Percentiles rank a stretch among this genome's conserved stretches.
phyloP scores from a whole-genome alignment of 2,113 vertebrate species.

The Halichoerus grypus region DNA sequence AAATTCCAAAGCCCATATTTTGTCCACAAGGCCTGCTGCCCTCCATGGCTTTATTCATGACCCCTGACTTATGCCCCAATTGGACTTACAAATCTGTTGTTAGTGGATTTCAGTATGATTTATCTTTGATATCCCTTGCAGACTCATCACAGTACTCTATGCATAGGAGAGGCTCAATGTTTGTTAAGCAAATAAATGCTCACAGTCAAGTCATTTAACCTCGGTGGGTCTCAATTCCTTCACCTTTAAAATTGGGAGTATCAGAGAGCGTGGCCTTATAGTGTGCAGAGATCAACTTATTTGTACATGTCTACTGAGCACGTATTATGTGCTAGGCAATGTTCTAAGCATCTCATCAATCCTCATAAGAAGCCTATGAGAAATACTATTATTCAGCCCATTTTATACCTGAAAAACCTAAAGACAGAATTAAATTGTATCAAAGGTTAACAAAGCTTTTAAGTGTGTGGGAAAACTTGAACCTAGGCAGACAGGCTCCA shows the following conservation, averaged over 20 bases:
- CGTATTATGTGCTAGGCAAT: background rate
- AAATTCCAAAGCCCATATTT: background rate
- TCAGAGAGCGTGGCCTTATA: background rate
- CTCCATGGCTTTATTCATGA: background rate
- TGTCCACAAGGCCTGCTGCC: background rate
- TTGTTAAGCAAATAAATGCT: background rate
- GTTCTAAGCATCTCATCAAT: background rate
- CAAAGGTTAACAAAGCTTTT: slow-evolving; percentile 23
- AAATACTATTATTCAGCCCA: background rate
- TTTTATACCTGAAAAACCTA: slow-evolving; percentile 30
- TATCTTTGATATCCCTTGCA: background rate
- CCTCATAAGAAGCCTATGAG: background rate
- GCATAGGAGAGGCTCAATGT: background rate
- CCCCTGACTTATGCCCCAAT: background rate
- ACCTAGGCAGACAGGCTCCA: background rate
- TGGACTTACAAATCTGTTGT: background rate
- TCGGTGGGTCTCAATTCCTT: background rate
- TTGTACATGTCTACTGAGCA: background rate
- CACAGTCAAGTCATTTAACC: background rate
- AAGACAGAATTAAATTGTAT: slow-evolving; percentile 3
- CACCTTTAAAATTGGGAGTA: background rate
- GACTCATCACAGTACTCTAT: background rate
- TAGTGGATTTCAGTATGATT: background rate
- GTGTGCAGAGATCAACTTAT: background rate
- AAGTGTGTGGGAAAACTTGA: background rate